Conservation (phyloP, 2,888 invertebrate genomes). For the Drosophila putrida region DNA sequence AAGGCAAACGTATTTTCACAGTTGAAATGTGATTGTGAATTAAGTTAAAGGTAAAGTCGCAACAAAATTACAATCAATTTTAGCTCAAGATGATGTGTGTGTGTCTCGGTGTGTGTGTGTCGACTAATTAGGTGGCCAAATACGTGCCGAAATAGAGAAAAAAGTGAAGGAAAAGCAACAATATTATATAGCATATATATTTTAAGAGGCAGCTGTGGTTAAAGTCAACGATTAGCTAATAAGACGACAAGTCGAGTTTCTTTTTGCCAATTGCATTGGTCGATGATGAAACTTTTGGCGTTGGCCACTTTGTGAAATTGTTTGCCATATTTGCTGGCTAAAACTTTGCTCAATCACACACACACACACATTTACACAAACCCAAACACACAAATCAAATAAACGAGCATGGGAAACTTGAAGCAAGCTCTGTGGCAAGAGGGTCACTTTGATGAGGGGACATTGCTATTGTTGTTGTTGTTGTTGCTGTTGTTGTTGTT, state of each 20-base stretch:
- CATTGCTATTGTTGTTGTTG: background rate
- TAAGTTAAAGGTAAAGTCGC: slow-evolving; percentile 24
- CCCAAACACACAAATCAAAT: slow-evolving; percentile 66
- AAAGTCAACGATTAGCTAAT: slow-evolving; percentile 74
- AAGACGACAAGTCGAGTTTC: slow-evolving; percentile 5
- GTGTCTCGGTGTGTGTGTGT: slow-evolving; percentile 12
- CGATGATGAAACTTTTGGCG: slow-evolving; percentile 68
- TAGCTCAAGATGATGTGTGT: background rate
- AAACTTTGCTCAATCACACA: slow-evolving; percentile 58
- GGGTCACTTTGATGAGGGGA: slow-evolving; percentile 1
- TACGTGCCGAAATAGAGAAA: slow-evolving; percentile 39
- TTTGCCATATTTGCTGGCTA: slow-evolving; percentile 80
- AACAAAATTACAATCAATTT: slow-evolving; percentile 11
- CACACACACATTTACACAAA: slow-evolving; percentile 10
- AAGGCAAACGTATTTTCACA: slow-evolving; percentile 63
- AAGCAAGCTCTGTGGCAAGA: slow-evolving; percentile 25
- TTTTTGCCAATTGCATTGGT: slow-evolving; percentile 46
- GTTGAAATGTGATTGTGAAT: slow-evolving; percentile 56
- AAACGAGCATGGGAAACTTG: slow-evolving; percentile 55
- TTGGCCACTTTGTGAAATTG: slow-evolving; percentile 78
- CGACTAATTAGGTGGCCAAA: slow-evolving; percentile 64
- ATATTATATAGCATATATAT: slow-evolving; percentile 17
- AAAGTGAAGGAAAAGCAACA: slow-evolving; percentile 3
- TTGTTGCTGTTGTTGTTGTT: background rate
- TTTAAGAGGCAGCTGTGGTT: slow-evolving; percentile 14